Evolutionary conservation across 2,113 vertebrate genomes (phyloP).

Genomic region (Pseudopodoces humilis): DNA sequence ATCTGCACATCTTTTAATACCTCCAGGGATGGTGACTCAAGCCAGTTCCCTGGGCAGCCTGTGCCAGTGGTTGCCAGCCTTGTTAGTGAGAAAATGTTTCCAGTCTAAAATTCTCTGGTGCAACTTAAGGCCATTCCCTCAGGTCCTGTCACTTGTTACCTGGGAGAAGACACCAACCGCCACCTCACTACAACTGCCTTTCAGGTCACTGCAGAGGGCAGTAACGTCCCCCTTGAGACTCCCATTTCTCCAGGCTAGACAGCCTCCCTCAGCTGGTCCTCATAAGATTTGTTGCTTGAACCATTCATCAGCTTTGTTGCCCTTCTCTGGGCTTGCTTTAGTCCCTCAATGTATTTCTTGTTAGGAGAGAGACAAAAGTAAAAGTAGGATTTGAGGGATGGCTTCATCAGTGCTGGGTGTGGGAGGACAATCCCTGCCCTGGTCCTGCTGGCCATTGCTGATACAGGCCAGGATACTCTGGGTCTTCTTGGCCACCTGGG

Average conservation of each 20-base stretch:
- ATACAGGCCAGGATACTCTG: not conserved
- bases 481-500: not conserved
- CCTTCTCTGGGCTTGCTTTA: fast-evolving
- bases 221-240: not conserved
- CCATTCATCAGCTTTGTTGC: not conserved
- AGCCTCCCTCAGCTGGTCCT: not conserved
- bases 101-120: not conserved
- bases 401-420: not conserved
- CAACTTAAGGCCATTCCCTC: not conserved
- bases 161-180: not conserved
- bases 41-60: not conserved
- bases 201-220: not conserved
- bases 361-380: not conserved
- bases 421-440: not conserved
- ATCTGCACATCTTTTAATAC: not conserved
- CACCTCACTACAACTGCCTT: not conserved
- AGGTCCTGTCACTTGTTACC: not conserved
- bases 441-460: not conserved
- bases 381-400: fast-evolving
- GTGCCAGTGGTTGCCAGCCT: not conserved
- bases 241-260: not conserved
- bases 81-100: not conserved
- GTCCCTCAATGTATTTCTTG: not conserved
- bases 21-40: not conserved
- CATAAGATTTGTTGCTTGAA: not conserved